Base-by-base conservation (phyloP, 1,140 invertebrate species). In the Micrasema longulum region DNA sequence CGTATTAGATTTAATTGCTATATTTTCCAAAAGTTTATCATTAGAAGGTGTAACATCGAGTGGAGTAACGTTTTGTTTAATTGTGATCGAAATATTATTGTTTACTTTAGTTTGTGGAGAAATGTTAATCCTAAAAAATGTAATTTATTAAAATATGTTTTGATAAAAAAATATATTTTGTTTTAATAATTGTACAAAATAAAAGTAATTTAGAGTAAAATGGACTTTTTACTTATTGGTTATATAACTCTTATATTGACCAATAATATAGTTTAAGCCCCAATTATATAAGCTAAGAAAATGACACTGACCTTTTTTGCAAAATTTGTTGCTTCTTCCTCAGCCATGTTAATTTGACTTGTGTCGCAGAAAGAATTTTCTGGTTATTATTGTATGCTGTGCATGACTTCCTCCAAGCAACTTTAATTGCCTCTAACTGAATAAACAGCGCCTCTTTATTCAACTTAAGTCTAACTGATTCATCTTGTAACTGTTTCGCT, bases 401-500 rank as follows among this genome's bases (percentile, higher is more conserved):
- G 12, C 64, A 38, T 1, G 71, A 72, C 9, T 26, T 12, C 6
- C 57, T 12, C 26, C 84, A 82, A 9, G 82, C 80, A 36, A 82
- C 82, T 11, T 77, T 77, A 20, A 83, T 80, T 68, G 82, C 82
- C 43, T 79, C 76, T 2, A 85, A 73, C 69, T 85, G 83, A 43
- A 78, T 80, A 0, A 78, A 76, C 22, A 81, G 80, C 63, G 81
- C 80, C 78, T 85, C 83, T 62, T 82, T 83, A 57, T 81, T 83
- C 60, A 83, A 79, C 12, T 79, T 77, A 48, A 85, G 71, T 57
- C 80, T 82, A 38, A 73, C 80, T 10, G 77, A 79, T 65, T 84
- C 82, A 6, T 81, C 81, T 77, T 83, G 82, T 14, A 84, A 72
- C 72, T 81, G 79, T 14, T 84, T 71, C 73, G 84, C 79, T 74